Evolutionary conservation across 2,888 invertebrate species (phyloP), one percentile per base, ranked within the genome.

Genomic region (Eristalis tenax): DNA sequence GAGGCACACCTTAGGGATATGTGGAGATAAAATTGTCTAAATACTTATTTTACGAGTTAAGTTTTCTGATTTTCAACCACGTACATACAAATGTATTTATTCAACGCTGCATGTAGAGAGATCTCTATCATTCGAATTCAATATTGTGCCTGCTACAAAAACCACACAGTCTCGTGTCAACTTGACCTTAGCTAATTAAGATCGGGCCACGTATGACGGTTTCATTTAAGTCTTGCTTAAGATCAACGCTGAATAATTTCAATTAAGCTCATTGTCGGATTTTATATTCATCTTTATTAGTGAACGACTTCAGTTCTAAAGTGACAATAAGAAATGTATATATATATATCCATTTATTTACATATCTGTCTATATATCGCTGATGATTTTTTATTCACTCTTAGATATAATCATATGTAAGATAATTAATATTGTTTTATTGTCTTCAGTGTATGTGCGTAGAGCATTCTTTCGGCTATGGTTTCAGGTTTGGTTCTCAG

Each of bases 141-240:
- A 74, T 83, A 78, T 69, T 43, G 40, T 59, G 59, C 40, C 59
- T 65, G 40, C 40, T 71, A 66, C 61, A 10, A 50, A 38, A 77
- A 64, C 64, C 40, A 22, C 73, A 79, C 71, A 79, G 59, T 79
- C 73, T 79, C 75, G 75, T 84, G 79, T 75, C 70, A 84, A 79
- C 75, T 84, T 84, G 84, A 84, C 79, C 84, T 84, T 84, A 68
- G 76, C 80, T 80, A 84, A 84, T 84, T 84, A 84, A 84, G 84
- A 80, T 68, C 80, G 76, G 76, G 40, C 80, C 80, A 84, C 75
- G 71, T 71, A 71, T 80, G 63, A 73, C 63, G 66, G 79, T 61
- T 63, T 73, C 71, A 79, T 43, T 79, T 73, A 73, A 84, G 75
- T 76, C 71, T 71, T 71, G 68, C 76, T 76, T 75, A 76, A 80